phyloP scores from a whole-genome alignment of 2,113 vertebrate genomes.

The Spizaetus ornatus region DNA sequence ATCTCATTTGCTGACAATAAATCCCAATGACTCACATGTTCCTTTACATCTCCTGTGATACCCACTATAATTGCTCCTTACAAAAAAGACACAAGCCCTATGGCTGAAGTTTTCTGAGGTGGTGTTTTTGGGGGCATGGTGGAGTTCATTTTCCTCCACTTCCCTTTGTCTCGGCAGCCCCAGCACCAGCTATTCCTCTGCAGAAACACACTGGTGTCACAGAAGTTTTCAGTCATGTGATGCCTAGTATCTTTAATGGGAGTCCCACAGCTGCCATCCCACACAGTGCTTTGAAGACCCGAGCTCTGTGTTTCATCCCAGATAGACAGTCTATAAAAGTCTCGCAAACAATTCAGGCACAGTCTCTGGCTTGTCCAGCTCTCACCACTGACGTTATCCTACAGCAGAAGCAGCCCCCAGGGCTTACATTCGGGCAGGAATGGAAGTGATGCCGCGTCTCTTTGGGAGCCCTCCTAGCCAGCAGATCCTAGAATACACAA shows the following conservation, averaged over 20 bases:
- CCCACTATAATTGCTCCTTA: background rate
- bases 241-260: background rate
- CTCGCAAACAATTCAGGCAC: background rate
- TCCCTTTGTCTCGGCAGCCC: background rate
- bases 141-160: background rate
- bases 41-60: background rate
- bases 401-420: background rate
- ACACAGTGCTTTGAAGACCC: background rate
- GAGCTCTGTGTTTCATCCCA: background rate
- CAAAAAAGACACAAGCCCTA: background rate
- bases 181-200: background rate
- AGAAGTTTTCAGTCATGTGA: background rate
- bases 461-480: background rate
- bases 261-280: background rate
- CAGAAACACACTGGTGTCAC: background rate
- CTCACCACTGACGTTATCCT: background rate
- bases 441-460: background rate
- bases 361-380: background rate
- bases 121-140: background rate
- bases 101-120: background rate
- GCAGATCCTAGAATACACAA: background rate
- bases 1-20: background rate
- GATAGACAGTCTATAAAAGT: background rate
- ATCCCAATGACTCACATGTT: background rate
- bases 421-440: background rate